Percentiles rank a stretch among this genome's conserved stretches.
phyloP scores from a whole-genome alignment of 2,797 vertebrate genomes.

The Brachyrhaphis roseni region DNA sequence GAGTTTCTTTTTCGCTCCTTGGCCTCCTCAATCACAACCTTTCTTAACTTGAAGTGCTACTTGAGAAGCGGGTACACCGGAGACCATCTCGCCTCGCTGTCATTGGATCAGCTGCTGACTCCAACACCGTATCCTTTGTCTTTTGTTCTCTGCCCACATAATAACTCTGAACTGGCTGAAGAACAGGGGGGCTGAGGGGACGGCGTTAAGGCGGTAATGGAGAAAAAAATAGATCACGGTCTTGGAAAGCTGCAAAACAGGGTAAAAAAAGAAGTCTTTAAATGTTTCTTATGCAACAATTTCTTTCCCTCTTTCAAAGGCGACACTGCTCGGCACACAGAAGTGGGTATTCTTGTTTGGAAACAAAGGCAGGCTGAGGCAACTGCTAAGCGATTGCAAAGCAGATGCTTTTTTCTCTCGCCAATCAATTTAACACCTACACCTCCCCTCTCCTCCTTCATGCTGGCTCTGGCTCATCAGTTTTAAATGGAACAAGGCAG shows the following conservation, averaged over 20 bases:
- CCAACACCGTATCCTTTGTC: slow-evolving; percentile 45
- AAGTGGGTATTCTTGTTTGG: slow-evolving; percentile 76
- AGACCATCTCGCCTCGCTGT: slow-evolving; percentile 66
- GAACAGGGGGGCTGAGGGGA: slow-evolving; percentile 30
- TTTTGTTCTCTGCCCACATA: slow-evolving; percentile 69
- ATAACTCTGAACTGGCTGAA: slow-evolving; percentile 65
- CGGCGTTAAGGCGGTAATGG: slow-evolving; percentile 38
- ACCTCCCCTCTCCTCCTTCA: slow-evolving; percentile 68
- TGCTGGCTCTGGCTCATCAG: slow-evolving; percentile 67
- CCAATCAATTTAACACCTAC: slow-evolving; percentile 80
- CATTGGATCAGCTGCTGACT: slow-evolving; percentile 71
- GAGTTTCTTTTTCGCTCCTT: slow-evolving; percentile 37
- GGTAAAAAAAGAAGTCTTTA: slow-evolving; percentile 49
- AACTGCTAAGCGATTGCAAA: slow-evolving; percentile 71
- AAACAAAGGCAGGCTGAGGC: slow-evolving; percentile 75
- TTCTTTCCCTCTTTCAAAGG: slow-evolving; percentile 68
- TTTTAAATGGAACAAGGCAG: slow-evolving; percentile 71
- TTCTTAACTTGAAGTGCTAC: slow-evolving; percentile 56
- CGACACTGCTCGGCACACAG: slow-evolving; percentile 65
- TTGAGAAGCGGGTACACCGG: slow-evolving; percentile 74
- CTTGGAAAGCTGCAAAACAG: slow-evolving; percentile 49
- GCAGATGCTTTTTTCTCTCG: slow-evolving; percentile 77
- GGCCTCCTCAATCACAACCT: slow-evolving; percentile 48
- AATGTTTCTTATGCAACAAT: slow-evolving; percentile 75
- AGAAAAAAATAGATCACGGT: slow-evolving; percentile 69